Evolutionary conservation across 2,113 vertebrate genomes (phyloP), one percentile per base, ranked within the genome.

Genomic region (Onychostruthus taczanowskii): DNA sequence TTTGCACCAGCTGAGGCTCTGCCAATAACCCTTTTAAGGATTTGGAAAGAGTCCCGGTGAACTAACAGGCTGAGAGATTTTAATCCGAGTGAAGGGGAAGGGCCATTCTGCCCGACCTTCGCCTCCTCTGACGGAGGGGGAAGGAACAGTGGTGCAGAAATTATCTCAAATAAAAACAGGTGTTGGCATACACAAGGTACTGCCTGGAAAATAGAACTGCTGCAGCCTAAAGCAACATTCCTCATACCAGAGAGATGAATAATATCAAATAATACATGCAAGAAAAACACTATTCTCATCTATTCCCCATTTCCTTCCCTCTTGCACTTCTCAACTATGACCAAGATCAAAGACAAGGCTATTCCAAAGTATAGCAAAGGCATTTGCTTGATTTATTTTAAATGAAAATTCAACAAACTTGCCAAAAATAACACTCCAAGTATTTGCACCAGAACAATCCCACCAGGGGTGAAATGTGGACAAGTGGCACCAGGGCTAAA

Each of bases 11-110:
- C 91, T 79, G 44, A 87, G 74, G 26, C 81, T 66, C 72, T 96
- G 93, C 91, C 95, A 95, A 85, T 83, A 93, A 92, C 87, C 85
- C 83, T 90, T 94, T 84, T 94, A 95, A 94, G 76, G 75, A 74
- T 86, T 94, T 97, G 96, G 96, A 96, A 94, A 47, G 56, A 70
- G 56, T 80, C 92, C 72, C 72, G 44, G 69, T 69, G 88, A 90
- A 93, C 88, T 88, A 93, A 88, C 1, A 84, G 47, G 59, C 72
- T 8, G 13, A 68, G 19, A 80, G 82, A 94, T 86, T 96, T 90
- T 94, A 94, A 94, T 88, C 72, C 0, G 0, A 94, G 68, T 17
- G 59, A 83, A 88, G n/a, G 59, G 59, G 61, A 82, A 93, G 43
- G 35, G 50, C 2, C 2, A 80, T 67, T 63, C 87, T 61, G 39